Conservation (phyloP, 2,888 invertebrate genomes). For the Formica aserva region DNA sequence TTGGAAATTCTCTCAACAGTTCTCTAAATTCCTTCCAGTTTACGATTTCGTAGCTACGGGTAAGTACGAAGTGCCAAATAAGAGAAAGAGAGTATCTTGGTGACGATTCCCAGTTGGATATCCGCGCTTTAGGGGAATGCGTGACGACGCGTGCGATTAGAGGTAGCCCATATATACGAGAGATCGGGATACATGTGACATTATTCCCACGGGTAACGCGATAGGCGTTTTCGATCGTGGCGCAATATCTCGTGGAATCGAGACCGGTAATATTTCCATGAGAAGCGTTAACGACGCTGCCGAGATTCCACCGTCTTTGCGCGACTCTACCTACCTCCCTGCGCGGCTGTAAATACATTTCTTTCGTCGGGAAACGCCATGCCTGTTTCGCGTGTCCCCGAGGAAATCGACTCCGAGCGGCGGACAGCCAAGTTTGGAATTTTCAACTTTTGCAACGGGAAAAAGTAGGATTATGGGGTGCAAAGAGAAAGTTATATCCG, state of each 20-base stretch:
- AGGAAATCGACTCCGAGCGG: conserved; percentile 75
- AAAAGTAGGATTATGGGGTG: conserved; percentile 54
- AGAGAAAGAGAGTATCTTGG: conserved; percentile 33
- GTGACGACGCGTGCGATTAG: conserved; percentile 64
- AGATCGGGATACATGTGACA: conserved; percentile 63
- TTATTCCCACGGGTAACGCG: conserved; percentile 74
- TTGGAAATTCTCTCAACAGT: conserved; percentile 29
- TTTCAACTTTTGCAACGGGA: conserved; percentile 61
- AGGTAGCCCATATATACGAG: conserved; percentile 54
- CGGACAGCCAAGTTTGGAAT: conserved; percentile 48
- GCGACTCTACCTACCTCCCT: conserved; percentile 55
- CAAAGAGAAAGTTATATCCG: conserved; percentile 46
- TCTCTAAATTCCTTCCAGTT: conserved; percentile 32
- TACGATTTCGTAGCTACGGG: conserved; percentile 23
- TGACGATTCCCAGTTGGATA: conserved; percentile 63
- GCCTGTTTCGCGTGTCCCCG: conserved; percentile 65
- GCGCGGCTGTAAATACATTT: conserved; percentile 73
- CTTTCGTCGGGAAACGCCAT: conserved; percentile 64
- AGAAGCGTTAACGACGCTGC: conserved; percentile 72
- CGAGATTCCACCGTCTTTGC: conserved; percentile 64
- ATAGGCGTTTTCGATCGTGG: conserved; percentile 71
- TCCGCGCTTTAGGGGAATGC: conserved; percentile 50
- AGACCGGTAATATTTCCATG: conserved; percentile 76
- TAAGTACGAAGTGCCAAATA: conserved; percentile 34
- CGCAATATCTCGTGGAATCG: conserved; percentile 77